phyloP scores from a whole-genome alignment of 2,888 invertebrate genomes.

The Trypoxylon attenuatum region DNA sequence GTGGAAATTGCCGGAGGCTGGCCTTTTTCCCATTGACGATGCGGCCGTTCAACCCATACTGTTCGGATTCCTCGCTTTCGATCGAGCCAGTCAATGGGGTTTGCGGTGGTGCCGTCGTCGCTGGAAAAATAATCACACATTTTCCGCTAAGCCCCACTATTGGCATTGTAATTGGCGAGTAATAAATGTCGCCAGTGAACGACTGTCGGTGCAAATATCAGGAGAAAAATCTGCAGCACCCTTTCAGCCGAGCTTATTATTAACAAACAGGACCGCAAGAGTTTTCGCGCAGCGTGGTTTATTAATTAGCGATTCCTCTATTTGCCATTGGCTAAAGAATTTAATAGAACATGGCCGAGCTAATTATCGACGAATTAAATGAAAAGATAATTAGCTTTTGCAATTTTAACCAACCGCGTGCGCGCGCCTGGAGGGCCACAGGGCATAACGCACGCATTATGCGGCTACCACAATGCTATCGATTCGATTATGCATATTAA shows the following conservation, averaged over 20 bases:
- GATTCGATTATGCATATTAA: constrained; percentile 23
- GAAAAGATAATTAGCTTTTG: constrained; percentile 25
- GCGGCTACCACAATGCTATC: not conserved
- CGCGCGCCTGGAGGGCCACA: constrained; percentile 6
- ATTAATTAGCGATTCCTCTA: constrained; percentile 1
- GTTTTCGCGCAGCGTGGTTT: not conserved
- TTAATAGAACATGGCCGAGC: not conserved
- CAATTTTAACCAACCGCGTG: constrained; percentile 13
- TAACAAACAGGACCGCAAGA: not conserved
- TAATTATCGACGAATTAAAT: constrained; percentile 21
- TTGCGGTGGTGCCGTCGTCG: not conserved
- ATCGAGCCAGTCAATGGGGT: not conserved
- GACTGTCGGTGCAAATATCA: not conserved
- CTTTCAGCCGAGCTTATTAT: constrained; percentile 1
- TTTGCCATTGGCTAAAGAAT: not conserved
- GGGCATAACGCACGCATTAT: too few relatives aligned
- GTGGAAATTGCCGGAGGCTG: constrained; percentile 50
- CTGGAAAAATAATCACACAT: not conserved
- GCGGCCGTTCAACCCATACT: constrained; percentile 28
- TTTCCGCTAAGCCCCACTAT: not conserved
- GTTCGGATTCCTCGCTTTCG: not conserved
- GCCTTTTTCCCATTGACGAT: constrained; percentile 61
- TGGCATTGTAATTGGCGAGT: not conserved
- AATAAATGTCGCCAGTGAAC: not conserved
- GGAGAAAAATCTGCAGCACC: too few relatives aligned